These are phyloP conservation scores for Oryzias dopingdopingensis DNA, from an alignment of 2,797 vertebrate species.

Conservation along the genomic window DNA sequence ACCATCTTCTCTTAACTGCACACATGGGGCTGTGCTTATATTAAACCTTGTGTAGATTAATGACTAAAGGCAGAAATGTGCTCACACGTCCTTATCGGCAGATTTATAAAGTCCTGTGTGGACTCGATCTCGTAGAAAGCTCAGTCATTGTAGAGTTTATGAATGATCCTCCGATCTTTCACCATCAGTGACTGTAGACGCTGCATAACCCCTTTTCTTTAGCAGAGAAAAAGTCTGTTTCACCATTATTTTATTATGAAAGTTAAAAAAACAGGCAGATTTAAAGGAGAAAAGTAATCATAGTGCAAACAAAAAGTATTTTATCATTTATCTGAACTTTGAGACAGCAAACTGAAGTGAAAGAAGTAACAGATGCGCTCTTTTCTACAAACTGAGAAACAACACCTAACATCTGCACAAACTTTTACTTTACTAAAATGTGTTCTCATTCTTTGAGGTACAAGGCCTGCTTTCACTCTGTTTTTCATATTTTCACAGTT, in stretches of 20 bases:
- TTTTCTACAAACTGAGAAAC: too few species aligned
- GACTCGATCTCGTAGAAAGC: not conserved
- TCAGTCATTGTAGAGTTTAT: not conserved
- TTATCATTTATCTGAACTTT: too few species aligned
- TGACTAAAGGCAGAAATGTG: not conserved
- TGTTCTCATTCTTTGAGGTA: too few species aligned
- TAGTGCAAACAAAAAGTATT: too few species aligned
- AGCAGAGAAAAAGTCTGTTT: not conserved
- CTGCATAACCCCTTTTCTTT: not conserved
- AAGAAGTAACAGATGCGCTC: too few species aligned
- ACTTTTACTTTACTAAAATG: too few species aligned
- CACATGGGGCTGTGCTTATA: not conserved
- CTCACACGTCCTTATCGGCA: not conserved
- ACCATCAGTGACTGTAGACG: not conserved
- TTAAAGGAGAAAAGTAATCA: too few species aligned
- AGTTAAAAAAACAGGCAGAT: too few species aligned
- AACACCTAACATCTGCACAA: too few species aligned
- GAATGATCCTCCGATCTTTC: not conserved
- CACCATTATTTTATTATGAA: not conserved
- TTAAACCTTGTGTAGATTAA: not conserved
- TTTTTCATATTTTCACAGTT: too few species aligned
- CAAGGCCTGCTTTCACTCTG: too few species aligned
- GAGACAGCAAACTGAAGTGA: too few species aligned
- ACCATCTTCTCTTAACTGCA: constrained; percentile 2
- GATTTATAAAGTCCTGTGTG: not conserved